A percentile compares a stretch with the other conserved stretches of the same genome.
phyloP scores from a whole-genome alignment of 2,113 vertebrate genomes.

The Dipodomys stephensi region DNA sequence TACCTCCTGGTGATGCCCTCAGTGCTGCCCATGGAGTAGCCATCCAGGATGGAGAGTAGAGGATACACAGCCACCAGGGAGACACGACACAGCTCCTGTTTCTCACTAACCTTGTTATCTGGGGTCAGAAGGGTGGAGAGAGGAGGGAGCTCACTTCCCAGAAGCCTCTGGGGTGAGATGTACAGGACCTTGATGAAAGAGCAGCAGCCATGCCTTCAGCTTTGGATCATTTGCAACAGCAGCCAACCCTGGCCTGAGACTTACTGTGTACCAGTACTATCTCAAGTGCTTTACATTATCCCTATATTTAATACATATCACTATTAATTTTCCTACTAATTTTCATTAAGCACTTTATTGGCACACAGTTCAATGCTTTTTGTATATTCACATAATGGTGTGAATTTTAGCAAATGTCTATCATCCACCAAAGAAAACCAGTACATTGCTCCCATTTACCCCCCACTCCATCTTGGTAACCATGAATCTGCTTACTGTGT shows the following conservation, averaged over 20 bases:
- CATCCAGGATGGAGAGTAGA: slow-evolving; percentile 87
- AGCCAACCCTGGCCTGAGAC: background rate
- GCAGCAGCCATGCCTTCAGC: background rate
- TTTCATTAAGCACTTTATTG: background rate
- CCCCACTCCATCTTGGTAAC: background rate
- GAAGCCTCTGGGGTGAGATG: background rate
- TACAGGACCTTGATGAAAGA: background rate
- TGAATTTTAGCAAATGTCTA: background rate
- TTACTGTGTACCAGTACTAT: background rate
- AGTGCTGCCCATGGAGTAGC: slow-evolving; percentile 85
- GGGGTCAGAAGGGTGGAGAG: background rate
- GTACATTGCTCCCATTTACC: background rate
- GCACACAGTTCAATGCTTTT: background rate
- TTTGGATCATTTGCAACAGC: background rate
- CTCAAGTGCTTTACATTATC: background rate
- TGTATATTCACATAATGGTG: background rate
- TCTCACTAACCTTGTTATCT: slow-evolving; percentile 57
- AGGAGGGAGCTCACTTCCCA: background rate
- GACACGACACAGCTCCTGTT: slow-evolving; percentile 87
- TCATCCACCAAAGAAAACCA: background rate
- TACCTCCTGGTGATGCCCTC: slow-evolving; percentile 87
- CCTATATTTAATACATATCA: background rate
- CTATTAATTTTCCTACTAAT: background rate
- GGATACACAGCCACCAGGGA: slow-evolving; percentile 89
- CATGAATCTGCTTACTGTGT: background rate